These are phyloP conservation scores for Dastarcus helophoroides DNA, from an alignment of 2,888 invertebrate species.

Conservation along the genomic window DNA sequence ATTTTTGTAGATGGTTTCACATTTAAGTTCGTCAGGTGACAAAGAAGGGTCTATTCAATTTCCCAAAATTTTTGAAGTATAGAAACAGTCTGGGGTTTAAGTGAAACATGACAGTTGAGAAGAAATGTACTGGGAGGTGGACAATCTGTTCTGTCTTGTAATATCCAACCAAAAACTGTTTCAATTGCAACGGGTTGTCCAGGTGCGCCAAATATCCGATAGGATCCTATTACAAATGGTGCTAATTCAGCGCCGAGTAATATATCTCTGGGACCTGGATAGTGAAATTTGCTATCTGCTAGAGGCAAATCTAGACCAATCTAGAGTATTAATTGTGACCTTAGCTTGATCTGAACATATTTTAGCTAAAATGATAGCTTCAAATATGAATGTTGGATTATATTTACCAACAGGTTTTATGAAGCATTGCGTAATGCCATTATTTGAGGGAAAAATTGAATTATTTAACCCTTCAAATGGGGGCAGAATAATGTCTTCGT, in stretches of 20 bases:
- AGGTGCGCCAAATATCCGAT: slow-evolving; percentile 1
- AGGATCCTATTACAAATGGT: slow-evolving; percentile 1
- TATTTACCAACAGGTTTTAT: slow-evolving; percentile 4
- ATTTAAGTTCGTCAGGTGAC: slow-evolving; percentile 1
- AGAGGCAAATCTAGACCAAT: slow-evolving; percentile 2
- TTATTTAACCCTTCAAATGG: too few species aligned
- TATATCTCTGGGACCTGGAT: slow-evolving; percentile 5
- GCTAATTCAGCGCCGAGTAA: slow-evolving; percentile 4
- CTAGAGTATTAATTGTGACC: neutral
- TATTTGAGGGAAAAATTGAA: too few species aligned
- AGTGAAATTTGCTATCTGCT: slow-evolving; percentile 3
- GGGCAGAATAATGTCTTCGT: too few species aligned
- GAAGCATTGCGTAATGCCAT: neutral
- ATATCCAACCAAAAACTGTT: slow-evolving; percentile 4
- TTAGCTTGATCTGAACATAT: slow-evolving; percentile 3
- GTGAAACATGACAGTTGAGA: neutral
- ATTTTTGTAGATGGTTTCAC: slow-evolving; percentile 2
- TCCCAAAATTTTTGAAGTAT: slow-evolving; percentile 7
- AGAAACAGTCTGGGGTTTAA: slow-evolving; percentile 4
- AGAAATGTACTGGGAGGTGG: neutral
- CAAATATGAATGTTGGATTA: slow-evolving; percentile 5
- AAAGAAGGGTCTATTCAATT: slow-evolving; percentile 4
- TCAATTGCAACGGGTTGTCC: slow-evolving; percentile 1
- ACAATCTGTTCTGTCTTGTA: too few species aligned
- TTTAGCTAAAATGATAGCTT: slow-evolving; percentile 4